A percentile compares a stretch with the other conserved stretches of the same genome.
phyloP scores from a whole-genome alignment of 2,113 vertebrate genomes.

The Enhydra lutris region DNA sequence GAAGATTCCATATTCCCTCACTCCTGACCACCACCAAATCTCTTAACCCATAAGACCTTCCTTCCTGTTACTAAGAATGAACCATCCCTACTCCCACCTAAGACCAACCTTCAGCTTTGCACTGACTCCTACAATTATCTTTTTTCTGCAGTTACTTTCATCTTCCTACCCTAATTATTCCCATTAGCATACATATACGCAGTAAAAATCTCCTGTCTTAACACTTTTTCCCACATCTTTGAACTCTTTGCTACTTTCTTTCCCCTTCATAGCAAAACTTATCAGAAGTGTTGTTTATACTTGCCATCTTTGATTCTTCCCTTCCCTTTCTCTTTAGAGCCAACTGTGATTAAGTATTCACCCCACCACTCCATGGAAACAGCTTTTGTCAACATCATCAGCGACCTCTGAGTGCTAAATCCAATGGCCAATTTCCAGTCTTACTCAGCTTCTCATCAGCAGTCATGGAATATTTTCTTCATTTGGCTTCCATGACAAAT shows the following conservation, averaged over 20 bases:
- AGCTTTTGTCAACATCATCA: not conserved
- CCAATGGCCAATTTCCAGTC: not conserved
- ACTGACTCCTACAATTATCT: not conserved
- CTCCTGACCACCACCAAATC: not conserved
- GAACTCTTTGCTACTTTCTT: not conserved
- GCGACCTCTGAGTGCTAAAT: not conserved
- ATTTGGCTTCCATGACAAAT: not conserved
- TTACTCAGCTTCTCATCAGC: not conserved
- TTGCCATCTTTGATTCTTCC: not conserved
- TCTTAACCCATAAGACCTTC: not conserved
- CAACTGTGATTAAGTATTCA: not conserved
- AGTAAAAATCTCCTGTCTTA: not conserved
- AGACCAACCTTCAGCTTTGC: not conserved
- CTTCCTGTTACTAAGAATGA: not conserved
- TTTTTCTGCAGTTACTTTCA: not conserved
- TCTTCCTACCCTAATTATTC: not conserved
- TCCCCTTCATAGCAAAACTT: not conserved
- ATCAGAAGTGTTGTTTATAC: not conserved
- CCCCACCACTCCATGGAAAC: not conserved
- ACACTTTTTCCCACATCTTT: not conserved
- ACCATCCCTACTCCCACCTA: not conserved
- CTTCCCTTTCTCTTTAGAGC: not conserved
- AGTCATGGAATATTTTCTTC: not conserved
- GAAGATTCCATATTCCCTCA: not conserved
- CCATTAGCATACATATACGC: not conserved